Conservation (phyloP, 2,797 vertebrate genomes). For the Microctenopoma steveboyesi region DNA sequence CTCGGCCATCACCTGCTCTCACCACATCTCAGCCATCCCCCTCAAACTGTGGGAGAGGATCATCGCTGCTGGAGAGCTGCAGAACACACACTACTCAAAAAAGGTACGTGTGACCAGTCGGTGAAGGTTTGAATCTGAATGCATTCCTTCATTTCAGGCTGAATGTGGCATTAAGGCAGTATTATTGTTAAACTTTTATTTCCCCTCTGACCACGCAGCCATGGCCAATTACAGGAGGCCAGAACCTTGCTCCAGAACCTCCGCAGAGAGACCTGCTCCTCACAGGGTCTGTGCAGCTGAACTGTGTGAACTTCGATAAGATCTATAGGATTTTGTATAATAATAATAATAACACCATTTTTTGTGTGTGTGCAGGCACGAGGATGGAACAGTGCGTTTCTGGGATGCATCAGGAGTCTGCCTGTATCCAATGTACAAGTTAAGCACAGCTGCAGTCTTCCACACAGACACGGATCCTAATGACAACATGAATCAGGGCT, state of each 20-base stretch:
- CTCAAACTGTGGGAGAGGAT: constrained; percentile 96
- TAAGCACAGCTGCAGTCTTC: constrained; percentile 92
- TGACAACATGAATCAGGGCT: constrained; percentile 90
- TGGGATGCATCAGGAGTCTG: constrained; percentile 98
- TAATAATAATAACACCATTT: too few relatives aligned
- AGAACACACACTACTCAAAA: constrained; percentile 90
- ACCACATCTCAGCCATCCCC: constrained; percentile 95
- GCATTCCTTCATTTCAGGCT: constrained; percentile 30
- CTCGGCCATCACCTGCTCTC: constrained; percentile 98
- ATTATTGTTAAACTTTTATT: constrained; percentile 43
- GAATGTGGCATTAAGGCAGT: constrained; percentile 18
- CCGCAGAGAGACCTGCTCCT: constrained; percentile 96
- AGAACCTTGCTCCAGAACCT: constrained; percentile 89
- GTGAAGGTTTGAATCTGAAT: not conserved
- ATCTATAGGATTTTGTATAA: not conserved
- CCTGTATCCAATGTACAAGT: constrained; percentile 92
- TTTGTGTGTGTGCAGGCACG: constrained; percentile 83
- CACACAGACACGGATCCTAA: constrained; percentile 92
- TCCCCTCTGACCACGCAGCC: constrained; percentile 77
- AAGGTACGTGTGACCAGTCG: constrained; percentile 79
- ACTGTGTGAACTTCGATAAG: not conserved
- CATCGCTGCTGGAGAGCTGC: constrained; percentile 86
- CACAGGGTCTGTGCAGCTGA: constrained; percentile 88
- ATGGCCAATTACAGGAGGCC: constrained; percentile 94
- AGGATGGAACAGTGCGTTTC: constrained; percentile 95